Evolutionary conservation across 2,797 vertebrate species (phyloP).

Genomic region (Eptatretus atami): DNA sequence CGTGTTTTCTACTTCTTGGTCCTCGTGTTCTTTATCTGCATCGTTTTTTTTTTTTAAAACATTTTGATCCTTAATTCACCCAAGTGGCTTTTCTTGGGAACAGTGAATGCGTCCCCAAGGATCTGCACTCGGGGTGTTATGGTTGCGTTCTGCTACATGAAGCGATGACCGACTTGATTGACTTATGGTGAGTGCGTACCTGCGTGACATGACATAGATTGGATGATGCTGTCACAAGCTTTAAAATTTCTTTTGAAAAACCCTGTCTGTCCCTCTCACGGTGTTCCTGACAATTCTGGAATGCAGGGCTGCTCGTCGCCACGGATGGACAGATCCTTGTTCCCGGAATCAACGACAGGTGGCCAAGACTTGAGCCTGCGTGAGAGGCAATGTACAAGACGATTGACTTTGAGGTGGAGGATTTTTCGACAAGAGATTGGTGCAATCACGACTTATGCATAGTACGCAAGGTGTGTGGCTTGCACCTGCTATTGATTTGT

Average conservation of each 20-base stretch:
- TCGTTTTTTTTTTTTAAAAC: too few relatives aligned
- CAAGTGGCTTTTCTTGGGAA: slow-evolving; percentile 8
- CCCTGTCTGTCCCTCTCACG: too few relatives aligned
- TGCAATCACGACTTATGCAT: slow-evolving; percentile 23
- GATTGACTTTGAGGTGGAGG: slow-evolving; percentile 58
- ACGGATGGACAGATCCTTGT: slow-evolving; percentile 39
- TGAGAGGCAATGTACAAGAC: slow-evolving; percentile 39
- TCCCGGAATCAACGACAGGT: slow-evolving; percentile 37
- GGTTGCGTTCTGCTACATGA: slow-evolving; percentile 70
- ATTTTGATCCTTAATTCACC: too few relatives aligned
- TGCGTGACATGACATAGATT: too few relatives aligned
- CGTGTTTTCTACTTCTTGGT: too few relatives aligned
- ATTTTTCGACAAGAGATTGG: slow-evolving; percentile 55
- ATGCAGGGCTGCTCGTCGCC: slow-evolving; percentile 35
- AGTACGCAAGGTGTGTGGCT: slow-evolving; percentile 25
- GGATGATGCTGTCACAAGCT: too few relatives aligned
- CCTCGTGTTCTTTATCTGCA: too few relatives aligned
- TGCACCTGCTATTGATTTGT: background rate
- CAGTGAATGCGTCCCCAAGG: slow-evolving; percentile 38
- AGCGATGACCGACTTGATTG: slow-evolving; percentile 67
- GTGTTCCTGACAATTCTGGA: background rate
- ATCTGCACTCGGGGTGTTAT: slow-evolving; percentile 80
- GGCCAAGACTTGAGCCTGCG: slow-evolving; percentile 28
- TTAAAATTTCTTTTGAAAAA: too few relatives aligned
- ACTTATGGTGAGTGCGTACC: slow-evolving; percentile 30